These are phyloP conservation scores for Zeugodacus cucurbitae DNA, from an alignment of 1,140 invertebrate species.

Conservation along the genomic window DNA sequence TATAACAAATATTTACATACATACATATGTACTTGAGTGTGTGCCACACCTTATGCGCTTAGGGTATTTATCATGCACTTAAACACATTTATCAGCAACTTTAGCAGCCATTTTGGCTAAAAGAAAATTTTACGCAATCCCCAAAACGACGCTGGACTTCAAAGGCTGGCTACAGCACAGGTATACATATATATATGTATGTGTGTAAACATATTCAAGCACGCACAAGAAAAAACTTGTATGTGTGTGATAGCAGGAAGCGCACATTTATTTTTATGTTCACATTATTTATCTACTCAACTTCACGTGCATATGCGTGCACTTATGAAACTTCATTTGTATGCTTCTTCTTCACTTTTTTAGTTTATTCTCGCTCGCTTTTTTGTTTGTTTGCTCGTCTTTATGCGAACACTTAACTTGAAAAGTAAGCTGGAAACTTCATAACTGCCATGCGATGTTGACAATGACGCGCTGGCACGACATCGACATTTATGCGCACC, in stretches of 20 bases:
- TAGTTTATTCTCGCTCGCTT: not conserved
- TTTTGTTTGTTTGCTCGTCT: not conserved
- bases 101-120: not conserved
- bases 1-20: not conserved
- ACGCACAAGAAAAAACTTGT: not conserved
- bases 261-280: not conserved
- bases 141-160: not conserved
- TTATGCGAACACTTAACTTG: not conserved
- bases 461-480: not conserved
- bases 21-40: not conserved
- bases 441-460: not conserved
- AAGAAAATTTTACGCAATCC: not conserved
- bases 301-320: not conserved
- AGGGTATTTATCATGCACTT: conserved; percentile 4
- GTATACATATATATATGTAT: not conserved
- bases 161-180: not conserved
- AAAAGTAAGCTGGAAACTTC: not conserved
- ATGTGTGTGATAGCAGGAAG: not conserved
- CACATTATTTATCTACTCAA: not conserved
- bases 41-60: not conserved
- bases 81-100: conserved; percentile 27
- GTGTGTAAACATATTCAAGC: not conserved
- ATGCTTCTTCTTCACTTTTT: conserved; percentile 4
- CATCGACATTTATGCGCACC: not conserved
- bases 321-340: conserved; percentile 26